These are phyloP conservation scores for Cantharis rufa DNA, from an alignment of 2,888 invertebrate species.

Conservation along the genomic window DNA sequence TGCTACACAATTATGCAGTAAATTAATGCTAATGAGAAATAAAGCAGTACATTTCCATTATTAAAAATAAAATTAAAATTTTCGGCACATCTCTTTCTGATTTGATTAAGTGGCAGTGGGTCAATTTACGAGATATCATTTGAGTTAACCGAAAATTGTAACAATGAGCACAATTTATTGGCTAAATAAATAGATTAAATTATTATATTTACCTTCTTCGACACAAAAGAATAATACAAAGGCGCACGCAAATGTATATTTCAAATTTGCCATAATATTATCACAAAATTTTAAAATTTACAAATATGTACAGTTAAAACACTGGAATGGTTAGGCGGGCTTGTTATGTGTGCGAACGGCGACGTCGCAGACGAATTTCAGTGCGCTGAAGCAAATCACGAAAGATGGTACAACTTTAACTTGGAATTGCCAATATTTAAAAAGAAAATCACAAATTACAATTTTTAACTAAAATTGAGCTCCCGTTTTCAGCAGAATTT, in stretches of 20 bases:
- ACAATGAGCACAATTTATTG: neutral
- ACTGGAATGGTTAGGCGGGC: conserved; percentile 19
- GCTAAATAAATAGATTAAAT: neutral
- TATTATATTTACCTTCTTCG: conserved; percentile 54
- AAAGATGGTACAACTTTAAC: neutral
- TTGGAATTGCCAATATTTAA: neutral
- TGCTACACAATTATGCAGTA: neutral
- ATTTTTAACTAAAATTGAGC: neutral
- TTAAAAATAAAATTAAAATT: neutral
- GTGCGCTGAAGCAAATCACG: conserved; percentile 27
- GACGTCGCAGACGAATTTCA: conserved; percentile 26
- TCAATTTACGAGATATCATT: neutral
- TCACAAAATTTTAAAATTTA: conserved; percentile 22
- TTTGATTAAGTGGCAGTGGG: neutral
- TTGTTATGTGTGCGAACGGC: conserved; percentile 6
- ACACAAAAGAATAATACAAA: conserved; percentile 53
- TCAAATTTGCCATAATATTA: conserved; percentile 19
- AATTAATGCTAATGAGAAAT: neutral
- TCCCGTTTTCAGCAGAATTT: neutral
- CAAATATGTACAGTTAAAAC: conserved; percentile 28
- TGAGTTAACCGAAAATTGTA: neutral
- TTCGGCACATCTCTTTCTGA: neutral
- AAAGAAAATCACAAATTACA: neutral
- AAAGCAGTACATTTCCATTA: neutral
- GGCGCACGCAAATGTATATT: conserved; percentile 31